phyloP scores from a whole-genome alignment of 1,140 invertebrate genomes.

The Stegodyphus dumicola region DNA sequence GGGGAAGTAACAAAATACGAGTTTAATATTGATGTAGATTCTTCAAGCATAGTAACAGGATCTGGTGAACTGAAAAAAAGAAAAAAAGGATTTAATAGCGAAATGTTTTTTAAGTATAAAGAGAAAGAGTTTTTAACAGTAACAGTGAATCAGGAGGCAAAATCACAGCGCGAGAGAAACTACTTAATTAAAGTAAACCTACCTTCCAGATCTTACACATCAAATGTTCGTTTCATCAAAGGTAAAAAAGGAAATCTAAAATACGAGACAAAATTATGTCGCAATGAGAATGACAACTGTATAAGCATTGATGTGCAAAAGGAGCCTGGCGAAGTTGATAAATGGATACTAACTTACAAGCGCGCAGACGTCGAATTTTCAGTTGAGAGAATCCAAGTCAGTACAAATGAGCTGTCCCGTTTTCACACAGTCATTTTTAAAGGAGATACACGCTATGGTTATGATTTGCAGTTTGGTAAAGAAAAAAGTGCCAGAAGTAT shows the following conservation, averaged over 20 bases:
- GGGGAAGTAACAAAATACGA: conserved; percentile 27
- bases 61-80: conserved; percentile 48
- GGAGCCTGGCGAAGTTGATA: neutral
- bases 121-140: conserved; percentile 23
- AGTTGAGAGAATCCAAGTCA: conserved; percentile 36
- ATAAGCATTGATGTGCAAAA: conserved; percentile 39
- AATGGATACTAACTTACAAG: conserved; percentile 30
- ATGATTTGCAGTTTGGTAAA: conserved; percentile 38
- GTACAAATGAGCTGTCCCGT: conserved; percentile 24
- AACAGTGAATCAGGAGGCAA: conserved; percentile 26
- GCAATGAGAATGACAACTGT: conserved; percentile 23
- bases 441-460: conserved; percentile 42
- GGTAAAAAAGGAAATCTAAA: conserved; percentile 35
- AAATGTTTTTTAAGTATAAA: conserved; percentile 49
- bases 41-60: conserved; percentile 10
- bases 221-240: conserved; percentile 5
- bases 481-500: conserved; percentile 26
- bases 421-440: conserved; percentile 46
- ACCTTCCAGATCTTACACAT: conserved; percentile 4
- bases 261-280: conserved; percentile 38
- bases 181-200: conserved; percentile 36
- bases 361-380: conserved; percentile 19
- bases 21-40: conserved; percentile 46
- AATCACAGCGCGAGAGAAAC: conserved; percentile 38
- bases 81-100: conserved; percentile 45